A percentile compares a stretch with the other conserved stretches of the same genome.
These are phyloP conservation scores for Camponotus vicinus DNA, from an alignment of 1,140 invertebrate genomes.

Conservation along the genomic window DNA sequence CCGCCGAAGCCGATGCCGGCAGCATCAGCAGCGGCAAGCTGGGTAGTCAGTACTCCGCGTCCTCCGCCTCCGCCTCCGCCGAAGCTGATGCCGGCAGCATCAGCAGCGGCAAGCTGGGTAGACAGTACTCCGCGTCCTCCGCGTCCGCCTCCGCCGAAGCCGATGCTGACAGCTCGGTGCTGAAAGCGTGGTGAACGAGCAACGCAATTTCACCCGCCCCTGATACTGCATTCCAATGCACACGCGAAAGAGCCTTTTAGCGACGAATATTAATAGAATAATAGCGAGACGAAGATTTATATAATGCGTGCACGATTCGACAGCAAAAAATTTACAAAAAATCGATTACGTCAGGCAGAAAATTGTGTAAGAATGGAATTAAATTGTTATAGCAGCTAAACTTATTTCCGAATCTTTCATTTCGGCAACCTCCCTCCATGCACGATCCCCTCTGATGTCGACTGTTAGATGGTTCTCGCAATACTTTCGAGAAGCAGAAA, in stretches of 20 bases:
- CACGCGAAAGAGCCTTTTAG: background rate
- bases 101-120: background rate
- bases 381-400: constrained; percentile 41
- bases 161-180: background rate
- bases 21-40: no score
- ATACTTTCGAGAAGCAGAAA: background rate
- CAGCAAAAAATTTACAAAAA: constrained; percentile 6
- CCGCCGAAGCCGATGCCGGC: no score
- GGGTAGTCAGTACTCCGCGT: no score
- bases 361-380: constrained; percentile 26
- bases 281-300: background rate
- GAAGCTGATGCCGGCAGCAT: no score
- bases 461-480: no score
- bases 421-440: background rate
- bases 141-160: background rate
- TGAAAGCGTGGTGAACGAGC: background rate
- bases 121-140: background rate
- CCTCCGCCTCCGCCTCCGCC: no score
- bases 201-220: background rate
- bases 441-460: background rate
- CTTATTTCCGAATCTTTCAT: background rate
- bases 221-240: background rate
- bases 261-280: background rate
- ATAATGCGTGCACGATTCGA: background rate
- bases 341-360: background rate